Evolutionary conservation across 2,113 vertebrate genomes (phyloP), one percentile per base, ranked within the genome.

Genomic region (Nothobranchius furzeri): DNA sequence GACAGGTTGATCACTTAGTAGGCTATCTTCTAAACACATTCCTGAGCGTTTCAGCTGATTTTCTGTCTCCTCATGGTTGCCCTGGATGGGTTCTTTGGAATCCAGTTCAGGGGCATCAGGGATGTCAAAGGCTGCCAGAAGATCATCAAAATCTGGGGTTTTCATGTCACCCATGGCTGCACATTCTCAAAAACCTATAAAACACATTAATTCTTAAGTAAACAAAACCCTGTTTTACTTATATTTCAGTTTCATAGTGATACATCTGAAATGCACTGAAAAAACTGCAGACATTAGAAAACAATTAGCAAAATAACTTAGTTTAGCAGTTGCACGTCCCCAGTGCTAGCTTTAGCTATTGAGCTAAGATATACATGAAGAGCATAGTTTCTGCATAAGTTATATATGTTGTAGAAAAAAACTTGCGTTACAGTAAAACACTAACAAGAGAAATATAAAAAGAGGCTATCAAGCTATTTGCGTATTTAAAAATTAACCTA

Each of bases 121-220:
- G 92, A 99, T 99, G 92, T 99, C 97, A 91, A 99, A 99, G 81
- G 97, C 97, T 75, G 97, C 97, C 91, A 99, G 87, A 30, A 99
- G 95, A 90, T 99, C 97, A 85, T 98, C 97, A 64, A 99, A 99
- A 91, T 99, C 97, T 9, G 97, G 97, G 84, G 97, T 99, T 91
- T 99, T 99, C 96, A 99, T 98, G 90, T 99, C 97, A 94, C 97
- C 96, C 97, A 99, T 99, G 93, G 91, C 90, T 92, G 92, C 85
- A 86, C 73, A 85, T 76, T 75, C 76, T 86, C 77, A 87, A 60
- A 79, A 86, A 93, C 81, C 95, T 95, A 79, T 24, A 68, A 67
- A 68, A 73, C 24, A 79, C n/a, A 81, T 0, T 12, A 10, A 62
- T 11, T 9, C 7, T 54, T 51, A 25, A 15, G 7, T 47, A 14